phyloP scores from a whole-genome alignment of 2,888 invertebrate genomes.

The Zaprionus bogoriensis region DNA sequence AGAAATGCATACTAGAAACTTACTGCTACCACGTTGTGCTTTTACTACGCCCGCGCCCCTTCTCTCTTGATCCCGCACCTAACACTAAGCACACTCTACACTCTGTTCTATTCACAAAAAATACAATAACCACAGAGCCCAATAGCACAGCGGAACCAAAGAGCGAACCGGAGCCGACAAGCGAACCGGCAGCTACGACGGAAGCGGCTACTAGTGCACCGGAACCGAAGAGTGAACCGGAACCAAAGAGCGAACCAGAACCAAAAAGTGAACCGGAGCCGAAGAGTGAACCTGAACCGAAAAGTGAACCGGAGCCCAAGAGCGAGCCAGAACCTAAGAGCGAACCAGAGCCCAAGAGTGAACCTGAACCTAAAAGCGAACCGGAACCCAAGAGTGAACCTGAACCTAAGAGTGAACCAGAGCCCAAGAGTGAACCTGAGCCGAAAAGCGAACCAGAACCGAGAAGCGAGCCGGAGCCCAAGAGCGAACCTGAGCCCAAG shows the following conservation, averaged over 20 bases:
- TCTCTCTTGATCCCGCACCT: conserved; percentile 76
- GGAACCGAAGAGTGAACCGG: conserved; percentile 37
- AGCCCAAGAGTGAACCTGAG: conserved; percentile 70
- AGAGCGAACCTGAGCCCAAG: conserved; percentile 79
- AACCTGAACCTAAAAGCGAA: conserved; percentile 33
- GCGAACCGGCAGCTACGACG: conserved; percentile 83
- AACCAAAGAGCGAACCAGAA: conserved; percentile 40
- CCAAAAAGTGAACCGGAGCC: conserved; percentile 42
- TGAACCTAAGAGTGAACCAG: conserved; percentile 27
- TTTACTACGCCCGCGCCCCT: conserved; percentile 42
- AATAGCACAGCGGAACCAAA: conserved; percentile 53
- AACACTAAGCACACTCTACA: conserved; percentile 75
- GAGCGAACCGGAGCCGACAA: conserved; percentile 73
- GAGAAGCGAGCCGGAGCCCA: conserved; percentile 82
- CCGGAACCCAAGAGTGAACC: conserved; percentile 40
- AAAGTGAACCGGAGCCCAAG: conserved; percentile 75
- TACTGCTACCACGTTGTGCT: conserved; percentile 45
- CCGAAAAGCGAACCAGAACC: conserved; percentile 74
- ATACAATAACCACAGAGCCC: conserved; percentile 47
- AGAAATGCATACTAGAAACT: conserved; percentile 31
- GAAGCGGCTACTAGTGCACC: conserved; percentile 46
- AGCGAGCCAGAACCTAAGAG: conserved; percentile 21
- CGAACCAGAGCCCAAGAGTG: conserved; percentile 49
- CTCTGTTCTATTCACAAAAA: conserved; percentile 22
- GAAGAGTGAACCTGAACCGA: conserved; percentile 80